Conservation (phyloP, 1,140 invertebrate genomes). For the Drosophila funebris region DNA sequence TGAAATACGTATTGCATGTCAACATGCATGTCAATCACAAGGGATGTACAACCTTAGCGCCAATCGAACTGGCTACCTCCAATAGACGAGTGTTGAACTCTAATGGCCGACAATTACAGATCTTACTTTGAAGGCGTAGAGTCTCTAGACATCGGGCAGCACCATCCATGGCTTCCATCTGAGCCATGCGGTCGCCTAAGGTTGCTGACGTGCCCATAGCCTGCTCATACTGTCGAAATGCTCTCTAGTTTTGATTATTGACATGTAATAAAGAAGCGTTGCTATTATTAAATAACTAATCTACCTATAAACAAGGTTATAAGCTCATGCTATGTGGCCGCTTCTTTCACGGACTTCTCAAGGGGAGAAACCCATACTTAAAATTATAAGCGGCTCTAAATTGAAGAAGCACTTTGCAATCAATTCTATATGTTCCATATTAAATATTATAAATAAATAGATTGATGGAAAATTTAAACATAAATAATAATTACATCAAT, state of each 20-base stretch:
- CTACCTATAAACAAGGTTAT: too few relatives aligned
- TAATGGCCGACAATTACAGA: conserved; percentile 92
- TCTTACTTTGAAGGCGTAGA: conserved; percentile 89
- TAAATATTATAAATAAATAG: too few relatives aligned
- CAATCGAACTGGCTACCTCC: conserved; percentile 91
- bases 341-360: too few relatives aligned
- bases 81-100: conserved; percentile 92
- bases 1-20: neutral
- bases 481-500: conserved; percentile 85
- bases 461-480: too few relatives aligned
- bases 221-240: conserved; percentile 91
- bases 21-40: neutral
- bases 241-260: conserved; percentile 85
- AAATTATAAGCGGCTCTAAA: too few relatives aligned
- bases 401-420: too few relatives aligned
- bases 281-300: too few relatives aligned
- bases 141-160: conserved; percentile 91
- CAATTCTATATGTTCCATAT: too few relatives aligned
- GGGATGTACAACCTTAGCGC: conserved; percentile 87
- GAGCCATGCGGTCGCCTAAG: conserved; percentile 91
- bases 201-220: conserved; percentile 92
- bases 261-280: neutral
- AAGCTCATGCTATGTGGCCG: too few relatives aligned
- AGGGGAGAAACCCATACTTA: too few relatives aligned
- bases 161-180: conserved; percentile 95